Base-by-base conservation (phyloP, 2,888 invertebrate species). In the Lepas anatifera region DNA sequence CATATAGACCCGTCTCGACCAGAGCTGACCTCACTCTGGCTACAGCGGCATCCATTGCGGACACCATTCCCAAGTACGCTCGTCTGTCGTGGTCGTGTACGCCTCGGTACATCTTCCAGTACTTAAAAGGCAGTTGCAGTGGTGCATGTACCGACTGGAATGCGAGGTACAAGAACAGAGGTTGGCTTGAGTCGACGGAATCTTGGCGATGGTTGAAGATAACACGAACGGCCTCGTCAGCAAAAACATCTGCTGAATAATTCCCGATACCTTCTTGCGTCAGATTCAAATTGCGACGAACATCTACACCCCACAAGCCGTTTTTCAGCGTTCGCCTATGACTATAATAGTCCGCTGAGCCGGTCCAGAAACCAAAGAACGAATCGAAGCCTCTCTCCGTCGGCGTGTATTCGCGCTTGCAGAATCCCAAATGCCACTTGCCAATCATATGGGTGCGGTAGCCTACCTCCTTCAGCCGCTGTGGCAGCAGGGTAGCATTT, bases 101-200 rank as follows among this genome's bases (percentile, higher is more conserved):
- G 75, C 88, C 80, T 0, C 80, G 77, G 78, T 92, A 88, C 75
- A 84, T 85, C 1, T 85, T 83, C 0, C 90, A 83, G n/a, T 85
- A 81, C 6, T 83, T 80, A 75, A 89, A 87, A 0, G 90, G 91
- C 0, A 89, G 92, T 37, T 92, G 88, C 39, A 95, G 81, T 0
- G 89, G 89, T 48, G 90, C 90, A 81, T 96, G 95, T 0, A 92
- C 90, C 0, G 94, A 94, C 0, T 89, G 88, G 79, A 95, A 94
- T 0, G 92, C 86, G 67, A 95, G 80, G 80, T 92, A 92, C 67
- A 96, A 83, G 79, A 95, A 95, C 71, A 95, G 78, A 0, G 95
- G 94, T 0, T 18, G 16, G 71, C 82, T 77, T 2, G 82, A 81
- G 13, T 77, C 86, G 22, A 50, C 18, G 43, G 50, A 7, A 64